A percentile compares a stretch with the other conserved stretches of the same genome.
Evolutionary conservation across 2,113 vertebrate species (phyloP).

Genomic region (Rhabdomys dilectus): DNA sequence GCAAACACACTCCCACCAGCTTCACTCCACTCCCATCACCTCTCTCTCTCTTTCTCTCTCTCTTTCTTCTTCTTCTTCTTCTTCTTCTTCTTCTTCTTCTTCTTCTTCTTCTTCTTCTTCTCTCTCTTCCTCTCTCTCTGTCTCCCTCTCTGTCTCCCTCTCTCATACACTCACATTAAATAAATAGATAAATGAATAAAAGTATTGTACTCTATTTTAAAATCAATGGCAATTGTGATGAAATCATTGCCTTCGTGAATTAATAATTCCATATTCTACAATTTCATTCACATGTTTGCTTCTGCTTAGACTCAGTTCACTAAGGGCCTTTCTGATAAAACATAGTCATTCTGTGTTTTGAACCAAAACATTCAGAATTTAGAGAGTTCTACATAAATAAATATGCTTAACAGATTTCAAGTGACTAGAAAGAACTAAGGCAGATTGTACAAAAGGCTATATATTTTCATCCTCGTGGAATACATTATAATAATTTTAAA

Average conservation of each 20-base stretch:
- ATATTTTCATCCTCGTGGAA: constrained; percentile 35
- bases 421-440: constrained; percentile 27
- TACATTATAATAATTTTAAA: constrained; percentile 67
- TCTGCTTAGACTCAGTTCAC: background rate
- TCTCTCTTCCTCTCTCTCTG: background rate
- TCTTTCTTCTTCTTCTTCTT: background rate
- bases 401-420: background rate
- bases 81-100: background rate
- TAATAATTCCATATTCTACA: background rate
- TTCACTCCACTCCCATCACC: background rate
- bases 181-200: background rate
- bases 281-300: background rate
- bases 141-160: background rate
- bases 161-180: background rate
- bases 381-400: background rate
- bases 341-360: background rate
- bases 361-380: background rate
- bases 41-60: background rate
- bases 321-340: background rate
- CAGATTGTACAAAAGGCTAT: background rate
- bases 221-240: background rate
- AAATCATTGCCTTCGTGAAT: background rate
- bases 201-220: background rate
- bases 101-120: no score
- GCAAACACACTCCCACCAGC: no score